Conservation (phyloP, 1,140 invertebrate species). For the Latrodectus geometricus region DNA sequence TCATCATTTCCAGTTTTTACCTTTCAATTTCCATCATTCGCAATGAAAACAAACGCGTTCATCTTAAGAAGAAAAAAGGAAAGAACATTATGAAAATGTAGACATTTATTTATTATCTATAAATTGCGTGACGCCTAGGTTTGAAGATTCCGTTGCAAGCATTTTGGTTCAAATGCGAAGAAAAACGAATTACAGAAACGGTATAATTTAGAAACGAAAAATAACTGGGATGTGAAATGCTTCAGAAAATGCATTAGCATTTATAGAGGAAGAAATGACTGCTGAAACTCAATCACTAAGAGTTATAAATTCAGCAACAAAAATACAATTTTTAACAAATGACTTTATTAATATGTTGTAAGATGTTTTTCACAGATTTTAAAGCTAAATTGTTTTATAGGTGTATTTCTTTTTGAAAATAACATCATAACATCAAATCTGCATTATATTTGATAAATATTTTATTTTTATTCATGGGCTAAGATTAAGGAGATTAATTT, state of each 20-base stretch:
- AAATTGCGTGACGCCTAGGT: conserved; percentile 35
- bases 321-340: too few relatives aligned
- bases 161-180: conserved; percentile 16
- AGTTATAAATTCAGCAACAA: too few relatives aligned
- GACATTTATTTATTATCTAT: conserved; percentile 48
- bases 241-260: conserved; percentile 34
- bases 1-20: background rate
- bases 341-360: too few relatives aligned
- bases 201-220: conserved; percentile 34
- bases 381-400: too few relatives aligned
- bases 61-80: background rate
- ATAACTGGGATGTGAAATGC: background rate
- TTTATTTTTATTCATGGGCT: too few relatives aligned
- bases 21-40: conserved; percentile 1
- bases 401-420: too few relatives aligned
- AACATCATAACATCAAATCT: too few relatives aligned
- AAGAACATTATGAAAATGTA: conserved; percentile 43
- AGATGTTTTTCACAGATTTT: too few relatives aligned
- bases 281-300: too few relatives aligned
- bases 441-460: too few relatives aligned
- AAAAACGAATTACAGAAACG: conserved; percentile 5
- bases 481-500: too few relatives aligned
- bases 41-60: conserved; percentile 32
- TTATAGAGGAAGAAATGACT: conserved; percentile 34
- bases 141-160: conserved; percentile 24